These are phyloP conservation scores for Hyaena hyaena DNA, from an alignment of 2,113 vertebrate species.

Conservation along the genomic window DNA sequence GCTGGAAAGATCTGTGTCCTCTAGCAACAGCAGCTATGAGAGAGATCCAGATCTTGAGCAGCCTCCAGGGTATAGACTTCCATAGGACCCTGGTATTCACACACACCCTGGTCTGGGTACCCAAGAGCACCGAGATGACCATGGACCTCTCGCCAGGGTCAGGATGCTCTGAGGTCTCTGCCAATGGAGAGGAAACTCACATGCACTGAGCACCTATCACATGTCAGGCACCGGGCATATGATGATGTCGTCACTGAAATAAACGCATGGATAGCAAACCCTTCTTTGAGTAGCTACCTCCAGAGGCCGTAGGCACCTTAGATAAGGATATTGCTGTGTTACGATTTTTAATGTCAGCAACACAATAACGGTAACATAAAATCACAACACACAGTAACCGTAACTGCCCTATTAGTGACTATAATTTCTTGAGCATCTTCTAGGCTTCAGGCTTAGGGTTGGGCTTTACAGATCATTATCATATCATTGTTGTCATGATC, in stretches of 20 bases:
- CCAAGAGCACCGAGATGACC: not conserved
- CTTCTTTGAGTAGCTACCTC: not conserved
- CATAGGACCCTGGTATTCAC: not conserved
- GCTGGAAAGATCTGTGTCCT: constrained; percentile 15
- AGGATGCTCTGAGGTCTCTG: not conserved
- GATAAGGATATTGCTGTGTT: not conserved
- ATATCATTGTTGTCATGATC: no score
- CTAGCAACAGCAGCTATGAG: not conserved
- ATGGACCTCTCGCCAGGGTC: not conserved
- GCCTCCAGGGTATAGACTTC: not conserved
- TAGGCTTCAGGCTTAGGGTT: not conserved
- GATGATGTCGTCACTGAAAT: not conserved
- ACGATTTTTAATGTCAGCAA: not conserved
- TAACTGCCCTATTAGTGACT: not conserved
- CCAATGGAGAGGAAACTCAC: not conserved
- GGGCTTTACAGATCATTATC: not conserved
- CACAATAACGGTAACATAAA: not conserved
- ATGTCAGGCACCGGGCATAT: not conserved
- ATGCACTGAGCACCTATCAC: not conserved
- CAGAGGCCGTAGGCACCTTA: not conserved
- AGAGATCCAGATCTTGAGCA: not conserved
- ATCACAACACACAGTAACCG: not conserved
- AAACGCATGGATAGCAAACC: not conserved
- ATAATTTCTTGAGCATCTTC: not conserved
- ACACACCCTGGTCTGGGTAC: not conserved